These are phyloP conservation scores for Mechanitis messenoides DNA, from an alignment of 2,888 invertebrate species.

Conservation along the genomic window DNA sequence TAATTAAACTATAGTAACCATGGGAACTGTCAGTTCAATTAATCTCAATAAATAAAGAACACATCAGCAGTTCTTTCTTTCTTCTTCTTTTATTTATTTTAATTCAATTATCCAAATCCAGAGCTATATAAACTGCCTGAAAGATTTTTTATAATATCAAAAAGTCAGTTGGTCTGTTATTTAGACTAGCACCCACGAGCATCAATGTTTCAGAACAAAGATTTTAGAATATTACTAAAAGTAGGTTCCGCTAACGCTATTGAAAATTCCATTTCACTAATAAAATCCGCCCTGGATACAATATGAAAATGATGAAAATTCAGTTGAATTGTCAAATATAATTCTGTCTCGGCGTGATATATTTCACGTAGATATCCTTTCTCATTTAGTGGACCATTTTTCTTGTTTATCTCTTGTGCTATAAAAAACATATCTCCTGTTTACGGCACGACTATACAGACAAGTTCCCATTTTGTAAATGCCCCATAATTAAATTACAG, in stretches of 20 bases:
- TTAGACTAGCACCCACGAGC: constrained; percentile 24
- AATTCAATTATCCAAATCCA: constrained; percentile 4
- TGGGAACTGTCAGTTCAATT: too few species aligned
- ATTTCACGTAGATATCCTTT: constrained; percentile 43
- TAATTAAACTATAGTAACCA: background rate
- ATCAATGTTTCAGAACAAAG: constrained; percentile 18
- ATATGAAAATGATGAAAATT: constrained; percentile 38
- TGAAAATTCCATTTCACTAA: constrained; percentile 16
- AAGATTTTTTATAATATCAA: constrained; percentile 2
- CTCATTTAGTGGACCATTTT: constrained; percentile 59
- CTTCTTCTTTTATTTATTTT: background rate
- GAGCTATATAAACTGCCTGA: background rate
- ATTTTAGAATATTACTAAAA: constrained; percentile 6
- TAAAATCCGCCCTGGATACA: constrained; percentile 20
- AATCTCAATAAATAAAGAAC: too few species aligned
- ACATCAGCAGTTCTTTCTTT: background rate
- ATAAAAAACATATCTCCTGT: constrained; percentile 28
- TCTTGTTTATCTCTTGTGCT: constrained; percentile 55
- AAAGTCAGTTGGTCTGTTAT: constrained; percentile 14
- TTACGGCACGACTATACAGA: constrained; percentile 20
- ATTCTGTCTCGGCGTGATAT: constrained; percentile 35
- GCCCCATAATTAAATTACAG: constrained; percentile 34
- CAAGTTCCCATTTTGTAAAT: constrained; percentile 35
- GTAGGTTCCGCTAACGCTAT: constrained; percentile 7
- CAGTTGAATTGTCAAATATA: constrained; percentile 46